Conservation (phyloP, 2,113 vertebrate species). For the Sphaerodactylus townsendi region DNA sequence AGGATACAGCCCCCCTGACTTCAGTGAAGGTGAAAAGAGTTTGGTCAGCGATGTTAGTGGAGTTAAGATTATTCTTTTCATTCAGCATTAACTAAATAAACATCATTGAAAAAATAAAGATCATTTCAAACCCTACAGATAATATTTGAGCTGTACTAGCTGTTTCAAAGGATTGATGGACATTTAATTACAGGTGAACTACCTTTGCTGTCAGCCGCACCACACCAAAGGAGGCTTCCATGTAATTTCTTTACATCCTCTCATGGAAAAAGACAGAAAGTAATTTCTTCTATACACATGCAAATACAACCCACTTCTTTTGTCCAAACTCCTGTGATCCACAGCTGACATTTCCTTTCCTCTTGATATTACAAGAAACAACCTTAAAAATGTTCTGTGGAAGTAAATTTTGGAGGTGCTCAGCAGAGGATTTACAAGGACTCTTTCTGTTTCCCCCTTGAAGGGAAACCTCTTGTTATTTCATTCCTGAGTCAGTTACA, state of each 20-base stretch:
- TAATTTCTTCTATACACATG: conserved; percentile 21
- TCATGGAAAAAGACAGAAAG: conserved; percentile 16
- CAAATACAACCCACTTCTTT: conserved; percentile 24
- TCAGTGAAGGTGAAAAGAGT: not conserved
- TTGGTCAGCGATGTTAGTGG: not conserved
- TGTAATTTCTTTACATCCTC: not conserved
- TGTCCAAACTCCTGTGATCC: conserved; percentile 19
- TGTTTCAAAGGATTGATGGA: not conserved
- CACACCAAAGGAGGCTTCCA: not conserved
- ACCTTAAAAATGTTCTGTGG: conserved; percentile 7
- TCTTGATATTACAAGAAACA: conserved; percentile 49
- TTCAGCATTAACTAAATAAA: conserved; percentile 51
- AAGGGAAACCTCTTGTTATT: conserved; percentile 16
- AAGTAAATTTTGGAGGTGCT: conserved; percentile 6
- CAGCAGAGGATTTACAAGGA: not conserved
- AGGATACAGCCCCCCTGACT: not conserved
- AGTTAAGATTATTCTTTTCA: conserved; percentile 13
- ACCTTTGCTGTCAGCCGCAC: not conserved
- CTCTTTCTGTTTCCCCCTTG: not conserved
- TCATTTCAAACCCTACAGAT: conserved; percentile 52
- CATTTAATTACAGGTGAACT: conserved; percentile 29
- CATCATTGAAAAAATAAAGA: too few species aligned
- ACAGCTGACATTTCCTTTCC: conserved; percentile 26
- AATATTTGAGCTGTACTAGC: conserved; percentile 13
- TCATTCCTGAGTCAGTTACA: conserved; percentile 14